Base-by-base conservation (phyloP, 2,888 invertebrate species). In the Troilus luridus region DNA sequence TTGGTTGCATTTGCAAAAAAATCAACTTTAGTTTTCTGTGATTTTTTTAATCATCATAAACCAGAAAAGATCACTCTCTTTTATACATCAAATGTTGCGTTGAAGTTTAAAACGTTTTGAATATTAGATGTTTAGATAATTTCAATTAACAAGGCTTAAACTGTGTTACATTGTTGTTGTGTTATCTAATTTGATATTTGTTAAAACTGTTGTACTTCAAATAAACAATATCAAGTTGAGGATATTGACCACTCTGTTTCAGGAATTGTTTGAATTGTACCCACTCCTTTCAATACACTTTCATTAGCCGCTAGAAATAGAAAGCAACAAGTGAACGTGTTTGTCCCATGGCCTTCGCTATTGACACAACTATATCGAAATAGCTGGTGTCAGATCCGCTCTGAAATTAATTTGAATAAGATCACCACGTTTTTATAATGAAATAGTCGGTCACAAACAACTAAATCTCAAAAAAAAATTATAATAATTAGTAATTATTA, bases 311-410 rank as follows among this genome's bases (percentile, higher is more conserved):
- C 17, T 72, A 27, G 41, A 72, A 72, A 72, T 72, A 72, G 72
- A 77, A 77, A 77, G 72, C 72, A 77, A 77, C 72, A 77, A 77
- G 72, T 77, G 72, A 77, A 27, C 17, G 41, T 77, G 72, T 77
- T 67, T 14, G 72, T 19, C 17, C 27, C 72, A 27, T 41, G 72
- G 24, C 27, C 27, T 17, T 41, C 27, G 5, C 9, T 41, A 41
- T 17, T 41, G 8, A 41, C 7, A 77, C 41, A 24, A 17, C 41
- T 77, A 17, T 77, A 9, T 77, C 41, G 41, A 19, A 5, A 41
- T 14, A 77, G 10, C 27, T 41, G 17, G 72, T 19, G 41, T 77
- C 8, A 9, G 41, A 67, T 24, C 6, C 6, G 3, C 24, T 67
- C 5, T 67, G 24, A 67, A 77, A 41, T 77, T 17, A 19, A 41